A percentile compares a stretch with the other conserved stretches of the same genome.
These are phyloP conservation scores for Sula dactylatra DNA, from an alignment of 2,113 vertebrate genomes.

Conservation along the genomic window DNA sequence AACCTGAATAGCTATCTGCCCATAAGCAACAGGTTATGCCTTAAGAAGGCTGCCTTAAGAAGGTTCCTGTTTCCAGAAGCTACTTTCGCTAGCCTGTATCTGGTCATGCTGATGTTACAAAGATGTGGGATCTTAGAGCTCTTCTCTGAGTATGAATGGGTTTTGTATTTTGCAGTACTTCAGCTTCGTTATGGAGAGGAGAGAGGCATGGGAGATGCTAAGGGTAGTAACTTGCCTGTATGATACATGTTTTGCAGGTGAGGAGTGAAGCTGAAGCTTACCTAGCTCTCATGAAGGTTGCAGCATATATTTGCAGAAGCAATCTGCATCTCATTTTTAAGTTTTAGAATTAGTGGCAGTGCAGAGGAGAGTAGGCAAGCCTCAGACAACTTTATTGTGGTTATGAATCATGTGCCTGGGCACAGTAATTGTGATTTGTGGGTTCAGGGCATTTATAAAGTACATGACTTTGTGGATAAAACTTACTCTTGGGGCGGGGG, in stretches of 20 bases:
- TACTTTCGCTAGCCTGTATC: background rate
- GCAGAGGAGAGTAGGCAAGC: background rate
- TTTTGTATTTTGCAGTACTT: background rate
- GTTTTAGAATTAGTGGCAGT: background rate
- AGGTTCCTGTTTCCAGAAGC: background rate
- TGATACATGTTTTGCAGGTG: background rate
- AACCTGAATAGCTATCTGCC: constrained; percentile 12
- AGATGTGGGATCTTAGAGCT: background rate
- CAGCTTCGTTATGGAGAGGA: background rate
- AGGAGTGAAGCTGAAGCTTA: background rate
- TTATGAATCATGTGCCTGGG: background rate
- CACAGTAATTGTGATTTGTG: background rate
- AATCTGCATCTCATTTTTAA: background rate
- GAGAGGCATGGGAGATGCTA: background rate
- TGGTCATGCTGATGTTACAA: background rate
- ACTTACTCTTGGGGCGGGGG: background rate
- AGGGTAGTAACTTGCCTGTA: background rate
- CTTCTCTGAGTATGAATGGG: background rate
- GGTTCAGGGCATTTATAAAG: background rate
- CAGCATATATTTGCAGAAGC: background rate
- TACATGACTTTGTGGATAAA: background rate
- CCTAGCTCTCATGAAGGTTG: background rate
- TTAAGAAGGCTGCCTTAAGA: background rate
- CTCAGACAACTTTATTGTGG: background rate
- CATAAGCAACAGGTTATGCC: background rate